These are phyloP conservation scores for Bothrops jararaca DNA, from an alignment of 2,113 vertebrate species.

Conservation along the genomic window DNA sequence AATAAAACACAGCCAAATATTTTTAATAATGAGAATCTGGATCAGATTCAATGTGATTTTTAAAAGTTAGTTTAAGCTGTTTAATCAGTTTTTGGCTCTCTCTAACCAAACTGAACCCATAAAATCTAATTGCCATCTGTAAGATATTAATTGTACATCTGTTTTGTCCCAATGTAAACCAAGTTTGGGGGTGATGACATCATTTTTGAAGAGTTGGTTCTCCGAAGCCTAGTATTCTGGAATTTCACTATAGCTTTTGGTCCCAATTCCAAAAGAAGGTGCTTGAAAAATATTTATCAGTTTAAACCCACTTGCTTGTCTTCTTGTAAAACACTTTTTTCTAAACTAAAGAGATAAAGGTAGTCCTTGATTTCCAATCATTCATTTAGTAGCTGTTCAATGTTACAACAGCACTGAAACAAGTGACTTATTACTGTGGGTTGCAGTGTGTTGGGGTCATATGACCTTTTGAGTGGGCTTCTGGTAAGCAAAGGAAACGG, in stretches of 20 bases:
- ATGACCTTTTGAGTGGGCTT: neutral
- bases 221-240: conserved; percentile 6
- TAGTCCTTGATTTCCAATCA: neutral
- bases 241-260: conserved; percentile 19
- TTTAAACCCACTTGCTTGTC: neutral
- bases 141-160: conserved; percentile 74
- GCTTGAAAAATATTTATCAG: neutral
- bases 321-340: conserved; percentile 1
- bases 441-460: neutral
- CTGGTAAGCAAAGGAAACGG: neutral
- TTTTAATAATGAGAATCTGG: conserved; percentile 84
- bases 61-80: conserved; percentile 75
- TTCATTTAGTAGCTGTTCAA: neutral
- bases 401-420: neutral
- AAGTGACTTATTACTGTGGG: neutral
- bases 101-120: conserved; percentile 22
- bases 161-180: conserved; percentile 45
- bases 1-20: conserved; percentile 71
- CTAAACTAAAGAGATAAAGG: neutral
- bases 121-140: conserved; percentile 75
- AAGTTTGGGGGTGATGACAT: conserved; percentile 62
- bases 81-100: conserved; percentile 77
- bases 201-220: conserved; percentile 65
- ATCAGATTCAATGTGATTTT: conserved; percentile 60
- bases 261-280: neutral